Evolutionary conservation across 1,140 invertebrate species (phyloP).

Genomic region (Pseudoatta argentina): DNA sequence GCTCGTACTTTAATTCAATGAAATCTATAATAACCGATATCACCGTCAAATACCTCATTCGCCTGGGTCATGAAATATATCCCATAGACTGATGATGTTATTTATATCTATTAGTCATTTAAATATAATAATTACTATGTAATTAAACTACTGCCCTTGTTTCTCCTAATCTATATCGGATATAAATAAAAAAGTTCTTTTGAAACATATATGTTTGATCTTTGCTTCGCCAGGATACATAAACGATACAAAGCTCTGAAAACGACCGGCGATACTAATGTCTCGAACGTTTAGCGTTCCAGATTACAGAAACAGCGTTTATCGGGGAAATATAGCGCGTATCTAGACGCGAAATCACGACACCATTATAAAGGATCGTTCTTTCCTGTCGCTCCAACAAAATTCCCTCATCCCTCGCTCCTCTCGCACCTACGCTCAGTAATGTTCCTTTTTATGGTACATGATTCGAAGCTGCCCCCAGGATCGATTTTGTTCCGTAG

Average conservation of each 20-base stretch:
- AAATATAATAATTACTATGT: background rate
- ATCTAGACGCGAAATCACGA: conserved; percentile 83
- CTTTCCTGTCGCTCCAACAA: conserved; percentile 25
- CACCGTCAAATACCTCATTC: background rate
- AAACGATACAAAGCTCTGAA: conserved; percentile 5
- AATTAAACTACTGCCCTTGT: background rate
- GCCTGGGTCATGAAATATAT: background rate
- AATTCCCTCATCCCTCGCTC: conserved; percentile 18
- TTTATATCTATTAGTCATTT: background rate
- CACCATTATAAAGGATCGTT: conserved; percentile 80
- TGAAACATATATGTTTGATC: background rate
- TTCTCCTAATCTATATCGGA: background rate
- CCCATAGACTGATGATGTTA: background rate
- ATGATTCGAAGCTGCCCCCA: conserved; percentile 81
- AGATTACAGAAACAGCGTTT: conserved; percentile 70
- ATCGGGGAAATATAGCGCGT: conserved; percentile 76
- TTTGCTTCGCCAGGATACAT: background rate
- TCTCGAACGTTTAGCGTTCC: conserved; percentile 79
- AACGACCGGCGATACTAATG: conserved; percentile 75
- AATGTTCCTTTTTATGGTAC: conserved; percentile 85
- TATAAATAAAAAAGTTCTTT: background rate
- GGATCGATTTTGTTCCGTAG: conserved; percentile 84
- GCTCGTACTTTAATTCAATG: background rate
- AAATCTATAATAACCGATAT: background rate
- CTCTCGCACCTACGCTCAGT: conserved; percentile 67